Evolutionary conservation across 2,797 vertebrate species (phyloP), one percentile per base, ranked within the genome.

Genomic region (Uromys caudimaculatus): DNA sequence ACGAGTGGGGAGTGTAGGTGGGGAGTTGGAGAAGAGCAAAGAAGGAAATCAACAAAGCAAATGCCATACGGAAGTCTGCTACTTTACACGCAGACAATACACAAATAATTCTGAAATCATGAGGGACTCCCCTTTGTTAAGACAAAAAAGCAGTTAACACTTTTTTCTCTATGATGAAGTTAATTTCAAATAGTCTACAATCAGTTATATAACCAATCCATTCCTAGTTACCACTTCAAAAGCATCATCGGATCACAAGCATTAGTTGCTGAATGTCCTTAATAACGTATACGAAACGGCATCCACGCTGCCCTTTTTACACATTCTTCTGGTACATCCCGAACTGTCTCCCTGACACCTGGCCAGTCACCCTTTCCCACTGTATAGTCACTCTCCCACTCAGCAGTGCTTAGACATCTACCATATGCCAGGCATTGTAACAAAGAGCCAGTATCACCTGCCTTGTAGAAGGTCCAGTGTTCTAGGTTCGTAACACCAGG

Each of bases 141-240:
- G 52, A 24, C 41, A 19, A 35, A 81, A 86, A 62, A 69, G 44
- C 17, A 41, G 69, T 44, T 0, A 47, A 14, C n/a, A 82, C 77
- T 90, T 87, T 84, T 87, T 94, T 12, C n/a, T 78, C 21, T 82
- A 67, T 27, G 58, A 60, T 90, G 56, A 78, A 89, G 78, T 71
- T 90, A 52, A 92, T 54, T 95, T 92, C 60, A 62, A 67, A 81
- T 75, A 69, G 7, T 88, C 56, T 87, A 71, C 44, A 29, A 64
- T 38, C 17, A 89, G 54, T 10, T 44, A 64, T 3, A 62, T 0
- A 79, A n/a, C 38, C 82, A 47, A 38, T 35, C 38, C 41, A 60
- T 32, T 69, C 24, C n/a, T 47, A 78, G 69, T 41, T 60, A 87
- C 71, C 24, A 47, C 35, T 77, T 90, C 52, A 89, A 32, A 95